phyloP scores from a whole-genome alignment of 1,140 invertebrate species.

The Rhopalosiphum padi region DNA sequence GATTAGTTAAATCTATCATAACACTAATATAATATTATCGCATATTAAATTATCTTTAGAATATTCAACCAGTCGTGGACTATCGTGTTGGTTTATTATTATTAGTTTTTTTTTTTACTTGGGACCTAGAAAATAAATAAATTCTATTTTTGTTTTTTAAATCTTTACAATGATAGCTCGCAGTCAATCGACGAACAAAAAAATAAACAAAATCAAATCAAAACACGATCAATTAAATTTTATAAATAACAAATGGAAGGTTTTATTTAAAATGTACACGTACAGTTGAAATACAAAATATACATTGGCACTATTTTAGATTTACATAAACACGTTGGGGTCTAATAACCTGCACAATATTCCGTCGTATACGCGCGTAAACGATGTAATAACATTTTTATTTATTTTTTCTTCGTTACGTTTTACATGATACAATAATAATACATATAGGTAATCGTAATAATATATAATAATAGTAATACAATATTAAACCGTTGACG shows the following conservation, averaged over 20 bases:
- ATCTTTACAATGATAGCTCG: no score
- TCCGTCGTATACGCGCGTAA: slow-evolving; percentile 34
- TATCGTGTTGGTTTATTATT: background rate
- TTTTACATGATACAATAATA: background rate
- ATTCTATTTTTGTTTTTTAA: background rate
- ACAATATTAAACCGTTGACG: background rate
- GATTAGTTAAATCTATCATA: no score
- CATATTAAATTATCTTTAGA: no score
- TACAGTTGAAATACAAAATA: slow-evolving; percentile 46
- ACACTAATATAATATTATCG: no score
- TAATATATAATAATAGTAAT: background rate
- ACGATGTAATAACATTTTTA: background rate
- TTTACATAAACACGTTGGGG: background rate
- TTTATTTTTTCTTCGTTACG: background rate
- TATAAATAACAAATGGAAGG: slow-evolving; percentile 43
- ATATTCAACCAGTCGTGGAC: no score
- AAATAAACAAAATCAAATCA: background rate
- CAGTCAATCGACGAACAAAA: no score
- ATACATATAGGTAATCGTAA: background rate
- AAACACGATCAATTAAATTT: background rate
- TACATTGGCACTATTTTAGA: slow-evolving; percentile 48
- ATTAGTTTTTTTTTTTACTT: no score
- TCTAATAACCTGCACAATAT: background rate
- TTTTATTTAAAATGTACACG: slow-evolving; percentile 38
- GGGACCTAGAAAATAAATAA: background rate